Base-by-base conservation (phyloP, 2,797 vertebrate species). In the Labeo calbasu region DNA sequence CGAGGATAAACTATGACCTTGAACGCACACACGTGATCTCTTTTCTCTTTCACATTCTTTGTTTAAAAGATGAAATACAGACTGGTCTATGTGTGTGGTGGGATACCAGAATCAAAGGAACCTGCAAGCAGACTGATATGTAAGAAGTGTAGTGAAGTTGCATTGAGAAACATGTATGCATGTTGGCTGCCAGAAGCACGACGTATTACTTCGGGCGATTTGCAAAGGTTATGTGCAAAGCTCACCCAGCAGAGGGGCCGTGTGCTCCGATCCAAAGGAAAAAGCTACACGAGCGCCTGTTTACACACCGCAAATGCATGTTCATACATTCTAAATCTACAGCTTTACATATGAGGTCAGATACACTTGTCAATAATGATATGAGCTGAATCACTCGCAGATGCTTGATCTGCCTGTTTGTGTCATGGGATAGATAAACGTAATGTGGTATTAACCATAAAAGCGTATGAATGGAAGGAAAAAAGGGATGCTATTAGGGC, bases 131-230 rank as follows among this genome's bases (percentile, higher is more conserved):
- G 66, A 75, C 82, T 55, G 61, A 86, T 85, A 87, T 53, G 71
- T 66, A 84, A 43, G 15, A 76, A 68, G n/a, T 71, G 68, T 50
- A 72, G 84, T 51, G 71, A 82, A 83, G 81, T 65, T 84, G 88
- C 75, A 91, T 91, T 92, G 51, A 87, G 84, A 93, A 91, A 91
- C 88, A 91, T 91, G 84, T 90, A 92, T 91, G 68, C 85, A 63
- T 84, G 88, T 77, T 85, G 1, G 14, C 84, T 91, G 90, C 89
- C 90, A 91, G 86, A 84, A 87, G 17, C 85, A 77, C 77, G 6
- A 76, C 68, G 88, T 73, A 70, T 88, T 87, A 88, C 84, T 89
- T 88, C 85, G 76, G 89, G 84, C 63, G 57, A 86, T 86, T 84
- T 87, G 84, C 81, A 68, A 84, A 89, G 81, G 85, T 84, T 84